Base-by-base conservation (phyloP, 2,888 invertebrate species). In the Limenitis camilla region DNA sequence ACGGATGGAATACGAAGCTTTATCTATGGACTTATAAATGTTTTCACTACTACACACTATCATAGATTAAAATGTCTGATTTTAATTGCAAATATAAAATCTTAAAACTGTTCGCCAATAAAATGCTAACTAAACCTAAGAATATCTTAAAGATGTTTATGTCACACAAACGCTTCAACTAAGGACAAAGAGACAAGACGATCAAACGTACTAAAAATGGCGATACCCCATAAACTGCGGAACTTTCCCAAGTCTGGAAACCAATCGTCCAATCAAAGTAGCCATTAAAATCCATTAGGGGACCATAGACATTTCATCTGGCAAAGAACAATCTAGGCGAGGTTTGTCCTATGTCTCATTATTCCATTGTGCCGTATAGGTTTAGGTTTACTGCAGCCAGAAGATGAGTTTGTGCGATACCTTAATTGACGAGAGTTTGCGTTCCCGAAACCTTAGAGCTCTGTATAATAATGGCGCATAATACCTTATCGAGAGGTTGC, bases 401-500 rank as follows among this genome's bases (percentile, higher is more conserved):
- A 76, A 83, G 86, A 86, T 86, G 80, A 74, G 79, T 66, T 68
- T 63, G 60, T 62, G 62, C 76, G 87, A 86, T 87, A 86, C 79
- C 81, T 86, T 87, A 86, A 87, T 87, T 86, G 86, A 85, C 81
- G 83, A 85, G 81, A 72, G 74, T 70, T 74, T 73, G 74, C 76
- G 77, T 81, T 78, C 78, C 86, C 81, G 81, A 86, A 86, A 85
- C 85, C 83, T 76, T 72, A 84, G 76, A 76, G 70, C 74, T 72
- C 77, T 79, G 85, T 77, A 84, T 86, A 86, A 86, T 86, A 84
- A 82, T 82, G 81, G 76, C 67, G 80, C 72, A 83, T 84, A 84
- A 81, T 81, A 68, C 85, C 79, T 81, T 85, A 84, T 78, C 80
- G 70, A 78, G 74, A 69, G 59, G 61, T 56, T 52, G 53, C 50